Percentiles rank a stretch among this genome's conserved stretches.
These are phyloP conservation scores for Myotis daubentonii DNA, from an alignment of 2,797 vertebrate species.

Conservation along the genomic window DNA sequence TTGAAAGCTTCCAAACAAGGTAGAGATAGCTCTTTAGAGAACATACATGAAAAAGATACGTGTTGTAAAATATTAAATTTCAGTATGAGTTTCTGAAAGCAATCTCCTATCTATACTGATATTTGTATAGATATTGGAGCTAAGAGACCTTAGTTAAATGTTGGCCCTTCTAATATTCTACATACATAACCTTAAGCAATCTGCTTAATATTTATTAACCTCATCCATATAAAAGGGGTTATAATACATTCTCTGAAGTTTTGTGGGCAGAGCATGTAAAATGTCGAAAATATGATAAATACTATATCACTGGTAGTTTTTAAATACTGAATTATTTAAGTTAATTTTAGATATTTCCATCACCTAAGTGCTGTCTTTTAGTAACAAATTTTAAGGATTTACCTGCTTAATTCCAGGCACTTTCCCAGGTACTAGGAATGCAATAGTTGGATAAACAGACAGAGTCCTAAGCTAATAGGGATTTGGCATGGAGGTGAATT, in stretches of 20 bases:
- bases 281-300: not conserved
- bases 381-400: conserved; percentile 3
- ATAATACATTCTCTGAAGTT: not conserved
- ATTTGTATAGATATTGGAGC: not conserved
- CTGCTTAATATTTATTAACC: not conserved
- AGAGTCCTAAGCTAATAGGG: not conserved
- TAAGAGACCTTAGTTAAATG: not conserved
- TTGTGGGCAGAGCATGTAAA: not conserved
- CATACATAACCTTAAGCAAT: not conserved
- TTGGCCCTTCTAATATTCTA: not conserved
- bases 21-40: not conserved
- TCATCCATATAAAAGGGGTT: not conserved
- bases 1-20: conserved; percentile 16
- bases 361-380: not conserved
- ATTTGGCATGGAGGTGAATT: not conserved
- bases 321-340: not conserved
- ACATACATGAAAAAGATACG: not conserved
- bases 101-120: not conserved
- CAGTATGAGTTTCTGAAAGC: not conserved
- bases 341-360: not conserved
- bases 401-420: not conserved
- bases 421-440: not conserved
- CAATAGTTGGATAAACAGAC: not conserved
- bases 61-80: not conserved
- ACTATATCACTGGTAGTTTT: not conserved